Evolutionary conservation across 2,888 invertebrate species (phyloP).

Genomic region (Melanostoma scalare): DNA sequence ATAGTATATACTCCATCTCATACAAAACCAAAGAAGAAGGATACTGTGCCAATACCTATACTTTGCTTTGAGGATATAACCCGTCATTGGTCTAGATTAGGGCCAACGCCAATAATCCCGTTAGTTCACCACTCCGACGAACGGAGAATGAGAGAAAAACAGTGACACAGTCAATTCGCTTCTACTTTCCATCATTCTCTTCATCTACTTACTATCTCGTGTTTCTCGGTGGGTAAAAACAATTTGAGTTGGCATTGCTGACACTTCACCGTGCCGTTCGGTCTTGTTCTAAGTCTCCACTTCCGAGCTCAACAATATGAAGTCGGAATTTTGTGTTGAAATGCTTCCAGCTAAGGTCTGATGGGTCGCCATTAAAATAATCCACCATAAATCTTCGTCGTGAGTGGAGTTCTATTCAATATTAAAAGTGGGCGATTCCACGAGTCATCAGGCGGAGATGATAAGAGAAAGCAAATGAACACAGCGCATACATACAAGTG

Average conservation of each 20-base stretch:
- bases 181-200: slow-evolving; percentile 31
- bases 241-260: slow-evolving; percentile 56
- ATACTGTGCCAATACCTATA: slow-evolving; percentile 17
- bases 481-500: neutral
- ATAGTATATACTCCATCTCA: slow-evolving; percentile 4
- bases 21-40: slow-evolving; percentile 16
- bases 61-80: slow-evolving; percentile 51
- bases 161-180: slow-evolving; percentile 64
- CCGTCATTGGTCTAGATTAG: slow-evolving; percentile 67
- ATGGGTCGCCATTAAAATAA: slow-evolving; percentile 71
- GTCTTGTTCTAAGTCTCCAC: slow-evolving; percentile 40
- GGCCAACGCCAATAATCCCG: slow-evolving; percentile 67
- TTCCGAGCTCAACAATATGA: slow-evolving; percentile 46
- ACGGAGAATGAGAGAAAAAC: slow-evolving; percentile 42
- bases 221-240: slow-evolving; percentile 35
- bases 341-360: slow-evolving; percentile 56
- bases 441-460: slow-evolving; percentile 16
- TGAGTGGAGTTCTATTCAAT: slow-evolving; percentile 70
- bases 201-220: neutral
- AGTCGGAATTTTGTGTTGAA: slow-evolving; percentile 55
- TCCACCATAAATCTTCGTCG: slow-evolving; percentile 72
- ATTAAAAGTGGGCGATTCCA: slow-evolving; percentile 66
- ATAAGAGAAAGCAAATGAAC: slow-evolving; percentile 14
- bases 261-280: slow-evolving; percentile 28
- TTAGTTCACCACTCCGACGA: slow-evolving; percentile 44